Conservation (phyloP, 2,888 invertebrate species). For the Ophraella communa region DNA sequence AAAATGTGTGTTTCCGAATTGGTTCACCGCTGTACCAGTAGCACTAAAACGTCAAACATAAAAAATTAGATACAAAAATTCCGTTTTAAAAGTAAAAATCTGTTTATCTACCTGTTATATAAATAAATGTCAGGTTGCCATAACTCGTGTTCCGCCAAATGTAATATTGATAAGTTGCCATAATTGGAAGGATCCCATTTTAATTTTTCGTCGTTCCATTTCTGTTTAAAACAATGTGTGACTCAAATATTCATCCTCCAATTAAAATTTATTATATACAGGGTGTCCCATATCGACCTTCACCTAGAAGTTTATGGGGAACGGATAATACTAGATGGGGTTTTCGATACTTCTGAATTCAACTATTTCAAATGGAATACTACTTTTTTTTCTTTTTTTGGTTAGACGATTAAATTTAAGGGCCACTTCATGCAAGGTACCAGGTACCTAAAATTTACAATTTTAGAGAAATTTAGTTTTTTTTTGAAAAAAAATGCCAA, state of each 20-base stretch:
- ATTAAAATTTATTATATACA: too few species aligned
- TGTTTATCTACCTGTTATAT: constrained; percentile 67
- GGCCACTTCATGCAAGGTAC: too few species aligned
- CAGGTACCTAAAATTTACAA: too few species aligned
- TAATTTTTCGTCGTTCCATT: constrained; percentile 78
- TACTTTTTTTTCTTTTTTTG: too few species aligned
- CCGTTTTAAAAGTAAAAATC: neutral
- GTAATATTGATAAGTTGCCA: constrained; percentile 67
- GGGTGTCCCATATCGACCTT: too few species aligned
- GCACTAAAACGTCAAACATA: constrained; percentile 60
- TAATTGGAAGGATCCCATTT: constrained; percentile 74
- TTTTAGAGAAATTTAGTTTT: too few species aligned
- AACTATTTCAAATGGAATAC: too few species aligned
- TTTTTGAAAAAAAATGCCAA: too few species aligned
- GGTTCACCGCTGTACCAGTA: constrained; percentile 65
- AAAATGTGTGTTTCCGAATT: constrained; percentile 66
- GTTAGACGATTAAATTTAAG: too few species aligned
- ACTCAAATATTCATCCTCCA: neutral
- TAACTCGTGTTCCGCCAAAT: constrained; percentile 73
- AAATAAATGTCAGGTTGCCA: constrained; percentile 81
- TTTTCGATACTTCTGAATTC: too few species aligned
- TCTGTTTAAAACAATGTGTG: constrained; percentile 60
- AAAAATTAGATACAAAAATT: neutral
- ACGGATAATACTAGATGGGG: too few species aligned
- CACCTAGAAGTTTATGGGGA: too few species aligned